Evolutionary conservation across 2,797 vertebrate species (phyloP).

Genomic region (Simalia tracyae): DNA sequence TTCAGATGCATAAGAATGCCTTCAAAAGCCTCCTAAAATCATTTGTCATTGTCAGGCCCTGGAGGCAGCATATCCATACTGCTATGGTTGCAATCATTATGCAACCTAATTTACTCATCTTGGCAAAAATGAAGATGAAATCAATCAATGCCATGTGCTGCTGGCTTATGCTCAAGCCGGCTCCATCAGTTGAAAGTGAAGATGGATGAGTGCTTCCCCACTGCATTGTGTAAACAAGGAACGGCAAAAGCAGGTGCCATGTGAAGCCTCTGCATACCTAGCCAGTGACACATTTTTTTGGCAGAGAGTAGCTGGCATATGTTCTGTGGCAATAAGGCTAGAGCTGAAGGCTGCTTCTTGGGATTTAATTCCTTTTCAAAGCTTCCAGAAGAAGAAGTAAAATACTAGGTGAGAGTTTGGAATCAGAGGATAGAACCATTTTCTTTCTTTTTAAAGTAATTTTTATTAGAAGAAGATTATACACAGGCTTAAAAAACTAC

Average conservation of each 20-base stretch:
- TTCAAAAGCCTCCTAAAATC: background rate
- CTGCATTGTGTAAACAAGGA: background rate
- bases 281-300: background rate
- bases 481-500: background rate
- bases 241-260: background rate
- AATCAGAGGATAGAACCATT: too few species aligned
- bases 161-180: fast-evolving
- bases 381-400: too few species aligned
- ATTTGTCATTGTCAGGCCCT: background rate
- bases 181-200: background rate
- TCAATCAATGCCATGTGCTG: background rate
- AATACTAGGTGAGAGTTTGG: too few species aligned
- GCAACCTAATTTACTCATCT: background rate
- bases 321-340: background rate
- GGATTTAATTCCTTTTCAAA: background rate
- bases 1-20: background rate
- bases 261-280: background rate
- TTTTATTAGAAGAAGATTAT: background rate
- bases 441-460: background rate
- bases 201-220: background rate
- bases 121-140: slow-evolving; percentile 22
- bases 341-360: background rate
- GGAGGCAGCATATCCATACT: background rate
- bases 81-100: fast-evolving
- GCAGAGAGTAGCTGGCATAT: background rate